phyloP scores from a whole-genome alignment of 2,797 vertebrate species.

The Phoebastria nigripes region DNA sequence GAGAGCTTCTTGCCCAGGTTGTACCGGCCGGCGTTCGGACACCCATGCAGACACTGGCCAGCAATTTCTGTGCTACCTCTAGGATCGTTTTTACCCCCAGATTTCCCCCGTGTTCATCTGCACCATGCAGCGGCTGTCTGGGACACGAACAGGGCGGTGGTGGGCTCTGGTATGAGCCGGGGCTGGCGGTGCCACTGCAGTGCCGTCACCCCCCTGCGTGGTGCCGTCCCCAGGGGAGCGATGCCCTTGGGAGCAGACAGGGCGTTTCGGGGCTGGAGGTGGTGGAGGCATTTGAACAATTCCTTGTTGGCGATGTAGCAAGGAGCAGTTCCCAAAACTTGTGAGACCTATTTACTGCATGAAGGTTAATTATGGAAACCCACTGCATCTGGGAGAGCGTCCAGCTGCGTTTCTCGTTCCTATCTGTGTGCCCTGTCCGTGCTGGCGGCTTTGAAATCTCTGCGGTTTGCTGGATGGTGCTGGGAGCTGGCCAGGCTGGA shows the following conservation, averaged over 20 bases:
- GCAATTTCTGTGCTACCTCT: background rate
- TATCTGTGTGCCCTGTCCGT: background rate
- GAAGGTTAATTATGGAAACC: constrained; percentile 41
- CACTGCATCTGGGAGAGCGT: background rate
- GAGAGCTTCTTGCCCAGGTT: background rate
- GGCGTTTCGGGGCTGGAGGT: background rate
- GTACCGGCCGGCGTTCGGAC: rapidly evolving
- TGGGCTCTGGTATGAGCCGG: background rate
- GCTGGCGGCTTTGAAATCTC: background rate
- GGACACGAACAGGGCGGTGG: rapidly evolving
- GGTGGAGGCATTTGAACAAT: background rate
- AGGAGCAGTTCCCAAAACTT: background rate
- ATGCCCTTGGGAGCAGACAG: background rate
- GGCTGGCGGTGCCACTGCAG: background rate
- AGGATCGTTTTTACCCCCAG: background rate
- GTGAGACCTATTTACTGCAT: background rate
- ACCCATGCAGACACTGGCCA: rapidly evolving
- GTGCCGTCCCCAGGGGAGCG: background rate
- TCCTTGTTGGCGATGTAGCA: background rate
- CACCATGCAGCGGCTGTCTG: background rate
- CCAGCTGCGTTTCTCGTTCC: background rate
- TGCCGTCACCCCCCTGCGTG: background rate
- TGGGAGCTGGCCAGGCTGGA: background rate
- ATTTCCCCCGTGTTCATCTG: rapidly evolving
- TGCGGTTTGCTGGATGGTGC: background rate